phyloP scores from a whole-genome alignment of 2,888 invertebrate species.

The Rhodophaea formosa region DNA sequence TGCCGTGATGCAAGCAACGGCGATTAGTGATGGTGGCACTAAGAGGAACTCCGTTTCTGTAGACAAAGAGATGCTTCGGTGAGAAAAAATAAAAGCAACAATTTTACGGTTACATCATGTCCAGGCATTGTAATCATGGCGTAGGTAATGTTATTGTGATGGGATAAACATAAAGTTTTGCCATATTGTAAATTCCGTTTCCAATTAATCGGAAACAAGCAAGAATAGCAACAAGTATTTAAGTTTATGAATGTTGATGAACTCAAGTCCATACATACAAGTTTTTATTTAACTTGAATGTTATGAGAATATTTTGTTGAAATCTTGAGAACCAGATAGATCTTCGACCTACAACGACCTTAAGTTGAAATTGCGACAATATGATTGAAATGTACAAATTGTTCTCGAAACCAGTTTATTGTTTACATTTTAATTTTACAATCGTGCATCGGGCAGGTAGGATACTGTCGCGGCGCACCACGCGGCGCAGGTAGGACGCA shows the following conservation, averaged over 20 bases:
- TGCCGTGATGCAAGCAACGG: conserved; percentile 85
- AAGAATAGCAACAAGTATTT: no score
- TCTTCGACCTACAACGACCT: not conserved
- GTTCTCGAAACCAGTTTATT: conserved; percentile 35
- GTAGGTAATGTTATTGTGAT: no score
- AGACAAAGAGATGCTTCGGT: conserved; percentile 38
- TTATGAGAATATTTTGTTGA: no score
- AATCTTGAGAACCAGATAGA: no score
- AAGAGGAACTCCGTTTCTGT: conserved; percentile 88
- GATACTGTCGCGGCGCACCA: conserved; percentile 35
- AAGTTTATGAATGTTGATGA: no score
- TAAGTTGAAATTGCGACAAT: not conserved
- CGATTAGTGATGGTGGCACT: conserved; percentile 86
- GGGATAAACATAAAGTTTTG: no score
- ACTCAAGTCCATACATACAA: no score
- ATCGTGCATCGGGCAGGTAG: conserved; percentile 33
- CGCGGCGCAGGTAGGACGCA: conserved; percentile 64
- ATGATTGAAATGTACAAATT: conserved; percentile 2
- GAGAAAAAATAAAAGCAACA: not conserved
- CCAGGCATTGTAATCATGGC: no score
- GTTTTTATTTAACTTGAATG: no score
- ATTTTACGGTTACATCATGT: not conserved
- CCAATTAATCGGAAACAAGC: no score
- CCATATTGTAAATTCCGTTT: no score
- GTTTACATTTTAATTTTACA: conserved; percentile 36